Conservation (phyloP, 2,113 vertebrate genomes). For the Mus spicilegus region DNA sequence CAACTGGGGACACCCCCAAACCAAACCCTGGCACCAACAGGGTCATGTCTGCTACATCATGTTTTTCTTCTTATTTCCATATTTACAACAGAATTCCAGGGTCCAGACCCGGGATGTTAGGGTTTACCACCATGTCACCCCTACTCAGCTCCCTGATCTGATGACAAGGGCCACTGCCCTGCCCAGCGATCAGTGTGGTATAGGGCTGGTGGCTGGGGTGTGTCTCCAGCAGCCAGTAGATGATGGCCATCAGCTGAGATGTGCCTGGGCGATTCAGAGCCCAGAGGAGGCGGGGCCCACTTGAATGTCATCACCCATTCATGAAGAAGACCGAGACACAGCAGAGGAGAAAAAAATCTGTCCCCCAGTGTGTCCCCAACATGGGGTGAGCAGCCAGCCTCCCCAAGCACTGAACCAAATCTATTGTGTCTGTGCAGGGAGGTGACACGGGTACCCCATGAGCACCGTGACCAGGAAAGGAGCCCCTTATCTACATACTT, state of each 20-base stretch:
- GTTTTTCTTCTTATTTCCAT: accelerated
- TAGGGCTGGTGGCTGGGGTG: background rate
- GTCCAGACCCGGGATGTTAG: too few species aligned
- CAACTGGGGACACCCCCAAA: background rate
- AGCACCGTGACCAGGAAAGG: background rate
- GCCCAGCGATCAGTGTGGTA: background rate
- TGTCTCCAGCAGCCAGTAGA: background rate
- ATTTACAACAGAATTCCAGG: background rate
- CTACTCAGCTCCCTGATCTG: background rate
- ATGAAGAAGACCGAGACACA: constrained; percentile 38
- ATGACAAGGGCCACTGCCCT: background rate
- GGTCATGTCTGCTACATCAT: background rate
- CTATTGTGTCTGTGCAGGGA: background rate
- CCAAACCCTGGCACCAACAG: background rate
- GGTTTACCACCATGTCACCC: background rate
- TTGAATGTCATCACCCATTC: constrained; percentile 71
- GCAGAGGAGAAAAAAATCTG: background rate
- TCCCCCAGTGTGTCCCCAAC: background rate
- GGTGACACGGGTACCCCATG: background rate
- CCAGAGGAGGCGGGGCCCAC: background rate
- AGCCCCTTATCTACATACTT: background rate
- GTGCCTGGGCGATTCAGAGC: background rate
- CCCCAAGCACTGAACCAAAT: background rate
- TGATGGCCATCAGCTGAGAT: accelerated
- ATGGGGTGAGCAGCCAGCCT: background rate